These are phyloP conservation scores for Typhlichthys eigenmanni DNA, from an alignment of 2,797 vertebrate species.

Conservation along the genomic window DNA sequence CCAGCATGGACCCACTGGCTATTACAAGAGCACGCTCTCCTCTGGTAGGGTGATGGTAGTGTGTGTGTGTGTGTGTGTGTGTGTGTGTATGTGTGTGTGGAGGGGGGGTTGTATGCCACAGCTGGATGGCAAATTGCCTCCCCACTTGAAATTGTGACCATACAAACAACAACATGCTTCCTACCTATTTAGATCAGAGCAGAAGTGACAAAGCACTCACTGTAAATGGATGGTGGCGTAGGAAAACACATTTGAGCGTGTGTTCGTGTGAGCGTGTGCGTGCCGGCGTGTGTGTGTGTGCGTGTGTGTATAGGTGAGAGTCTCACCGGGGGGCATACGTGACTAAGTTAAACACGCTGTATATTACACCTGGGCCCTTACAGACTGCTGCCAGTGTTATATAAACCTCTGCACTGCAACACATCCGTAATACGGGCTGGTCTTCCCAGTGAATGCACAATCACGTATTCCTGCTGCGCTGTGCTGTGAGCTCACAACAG, in stretches of 20 bases:
- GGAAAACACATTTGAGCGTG: neutral
- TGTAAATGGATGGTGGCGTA: too few species aligned
- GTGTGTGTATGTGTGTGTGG: conserved; percentile 22
- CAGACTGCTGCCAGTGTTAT: too few species aligned
- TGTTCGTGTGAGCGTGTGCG: conserved; percentile 7
- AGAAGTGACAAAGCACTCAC: neutral
- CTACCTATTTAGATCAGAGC: conserved; percentile 1
- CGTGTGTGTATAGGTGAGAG: neutral
- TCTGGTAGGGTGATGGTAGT: conserved; percentile 36
- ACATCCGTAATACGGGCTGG: too few species aligned
- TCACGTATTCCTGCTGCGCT: too few species aligned
- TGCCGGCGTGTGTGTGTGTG: conserved; percentile 6
- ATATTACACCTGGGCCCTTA: too few species aligned
- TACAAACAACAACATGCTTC: conserved; percentile 30
- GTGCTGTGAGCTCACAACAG: too few species aligned
- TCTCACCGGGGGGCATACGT: neutral
- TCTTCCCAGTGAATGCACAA: too few species aligned
- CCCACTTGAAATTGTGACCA: conserved; percentile 19
- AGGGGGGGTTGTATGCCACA: conserved; percentile 41
- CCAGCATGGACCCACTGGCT: conserved; percentile 31
- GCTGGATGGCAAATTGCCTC: conserved; percentile 46
- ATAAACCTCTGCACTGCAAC: too few species aligned
- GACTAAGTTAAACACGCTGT: neutral
- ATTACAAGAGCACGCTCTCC: conserved; percentile 43
- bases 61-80: conserved; percentile 26